Evolutionary conservation across 2,888 invertebrate species (phyloP), one percentile per base, ranked within the genome.

Genomic region (Amblyjoppa fuscipennis): DNA sequence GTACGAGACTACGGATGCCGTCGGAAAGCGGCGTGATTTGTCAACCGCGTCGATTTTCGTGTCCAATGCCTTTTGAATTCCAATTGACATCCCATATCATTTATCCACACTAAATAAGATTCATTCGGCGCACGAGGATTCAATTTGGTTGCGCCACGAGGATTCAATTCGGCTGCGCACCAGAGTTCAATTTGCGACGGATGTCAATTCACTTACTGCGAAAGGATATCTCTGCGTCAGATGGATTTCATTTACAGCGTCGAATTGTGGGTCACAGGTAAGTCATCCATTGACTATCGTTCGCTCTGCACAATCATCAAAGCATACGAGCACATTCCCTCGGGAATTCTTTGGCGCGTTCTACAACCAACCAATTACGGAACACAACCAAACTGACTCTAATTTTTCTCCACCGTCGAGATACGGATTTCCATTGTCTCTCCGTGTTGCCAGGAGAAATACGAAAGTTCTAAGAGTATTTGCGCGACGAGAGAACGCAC

Each of bases 391-490:
- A 75, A 61, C n/a, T 11, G 31, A 49, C 59, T 61, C 41, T 20
- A 34, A 71, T 45, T 45, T 2, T 74, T 45, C 4, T 28, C 41
- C 38, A 2, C 16, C 31, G 41, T 28, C n/a, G 59, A 64, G 34
- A n/a, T n/a, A 64, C 7, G n/a, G 34, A 64, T 31, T 64, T 64
- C n/a, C 20, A 31, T 31, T 16, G 64, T 49, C 64, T 75, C 49
- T 31, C 34, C 64, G 49, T 49, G 75, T 64, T 34, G 31, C 75
- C n/a, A 20, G 61, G 49, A 25, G 41, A 45, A 61, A 64, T 16
- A 25, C 25, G 64, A 75, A 51, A 61, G 64, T 45, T 64, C 20
- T 45, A 13, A 34, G 75, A 49, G 49, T 64, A 75, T 75, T 75
- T 75, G 64, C 61, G 45, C 64, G 61, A 49, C 49, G 59, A 16